A percentile compares a stretch with the other conserved stretches of the same genome.
phyloP scores from a whole-genome alignment of 2,113 vertebrate genomes.

The Lophochroa leadbeateri region DNA sequence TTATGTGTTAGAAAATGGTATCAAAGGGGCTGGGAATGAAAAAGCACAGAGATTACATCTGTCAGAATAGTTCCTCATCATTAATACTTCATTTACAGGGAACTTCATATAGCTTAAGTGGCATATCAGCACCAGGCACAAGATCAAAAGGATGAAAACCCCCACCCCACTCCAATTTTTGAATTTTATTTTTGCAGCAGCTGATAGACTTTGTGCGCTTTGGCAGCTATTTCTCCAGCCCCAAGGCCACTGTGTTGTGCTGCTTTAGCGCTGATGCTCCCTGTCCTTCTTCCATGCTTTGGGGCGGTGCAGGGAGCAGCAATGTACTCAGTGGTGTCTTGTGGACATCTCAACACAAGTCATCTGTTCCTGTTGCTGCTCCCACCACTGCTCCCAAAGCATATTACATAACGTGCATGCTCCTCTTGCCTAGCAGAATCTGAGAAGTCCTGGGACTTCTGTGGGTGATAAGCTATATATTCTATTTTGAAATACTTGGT shows the following conservation, averaged over 20 bases:
- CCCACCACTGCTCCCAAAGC: fast-evolving
- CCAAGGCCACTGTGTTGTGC: neutral
- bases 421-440: neutral
- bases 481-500: neutral
- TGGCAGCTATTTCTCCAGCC: neutral
- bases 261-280: fast-evolving
- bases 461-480: neutral
- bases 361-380: fast-evolving
- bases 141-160: neutral
- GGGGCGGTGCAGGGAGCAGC: fast-evolving
- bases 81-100: neutral
- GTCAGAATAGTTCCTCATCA: neutral
- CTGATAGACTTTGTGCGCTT: neutral
- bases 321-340: fast-evolving
- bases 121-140: neutral
- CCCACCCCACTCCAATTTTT: neutral
- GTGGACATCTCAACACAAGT: neutral
- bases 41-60: neutral
- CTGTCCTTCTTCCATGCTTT: fast-evolving
- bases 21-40: neutral
- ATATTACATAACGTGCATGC: fast-evolving
- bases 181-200: neutral
- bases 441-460: neutral
- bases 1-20: neutral
- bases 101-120: neutral